These are phyloP conservation scores for Brachyistius frenatus DNA, from an alignment of 2,113 vertebrate genomes.

Conservation along the genomic window DNA sequence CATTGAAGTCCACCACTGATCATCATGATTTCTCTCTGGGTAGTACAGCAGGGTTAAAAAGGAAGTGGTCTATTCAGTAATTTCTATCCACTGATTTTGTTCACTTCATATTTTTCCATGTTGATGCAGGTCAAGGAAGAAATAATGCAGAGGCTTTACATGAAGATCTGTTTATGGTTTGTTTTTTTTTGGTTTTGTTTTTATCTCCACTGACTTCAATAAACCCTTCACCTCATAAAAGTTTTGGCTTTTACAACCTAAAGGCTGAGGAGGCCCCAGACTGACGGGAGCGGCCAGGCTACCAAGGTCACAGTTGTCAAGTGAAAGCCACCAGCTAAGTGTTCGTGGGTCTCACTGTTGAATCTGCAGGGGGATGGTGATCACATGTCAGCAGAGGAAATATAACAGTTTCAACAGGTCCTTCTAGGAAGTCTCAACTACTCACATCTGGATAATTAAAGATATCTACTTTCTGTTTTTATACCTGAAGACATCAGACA, in stretches of 20 bases:
- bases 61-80: too few relatives aligned
- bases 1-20: too few relatives aligned
- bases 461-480: not conserved
- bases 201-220: conserved; percentile 26
- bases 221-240: conserved; percentile 64
- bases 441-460: conserved; percentile 25
- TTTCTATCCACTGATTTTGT: not conserved
- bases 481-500: not conserved
- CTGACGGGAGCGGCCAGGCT: conserved; percentile 1
- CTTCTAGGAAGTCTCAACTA: conserved; percentile 5
- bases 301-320: conserved; percentile 34
- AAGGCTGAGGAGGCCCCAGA: conserved; percentile 27
- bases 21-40: too few relatives aligned
- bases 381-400: not conserved
- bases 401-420: not conserved
- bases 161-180: conserved; percentile 18
- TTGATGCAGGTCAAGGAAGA: conserved; percentile 14
- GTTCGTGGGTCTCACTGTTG: conserved; percentile 13
- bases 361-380: not conserved
- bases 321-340: conserved; percentile 24
- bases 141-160: not conserved
- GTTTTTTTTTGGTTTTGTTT: conserved; percentile 10
- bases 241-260: conserved; percentile 53
- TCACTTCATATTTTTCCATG: not conserved
- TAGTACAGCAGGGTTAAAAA: too few relatives aligned